Evolutionary conservation across 1,140 invertebrate species (phyloP).

Genomic region (Diachasmimorpha longicaudata): DNA sequence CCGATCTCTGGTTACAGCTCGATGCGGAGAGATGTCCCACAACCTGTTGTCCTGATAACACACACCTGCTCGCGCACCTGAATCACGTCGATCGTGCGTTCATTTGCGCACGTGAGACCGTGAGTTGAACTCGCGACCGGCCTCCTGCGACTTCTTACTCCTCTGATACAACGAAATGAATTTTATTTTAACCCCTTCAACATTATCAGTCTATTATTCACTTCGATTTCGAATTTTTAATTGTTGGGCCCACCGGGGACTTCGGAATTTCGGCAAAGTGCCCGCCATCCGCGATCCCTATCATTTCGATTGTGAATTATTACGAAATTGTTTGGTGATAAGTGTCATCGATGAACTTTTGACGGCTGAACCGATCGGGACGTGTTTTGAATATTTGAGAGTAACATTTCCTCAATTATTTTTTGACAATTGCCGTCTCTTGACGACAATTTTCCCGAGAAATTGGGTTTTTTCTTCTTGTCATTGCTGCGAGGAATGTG

Average conservation of each 20-base stretch:
- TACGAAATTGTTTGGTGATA: too few relatives aligned
- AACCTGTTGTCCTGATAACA: conserved; percentile 42
- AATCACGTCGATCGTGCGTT: conserved; percentile 44
- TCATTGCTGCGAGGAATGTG: neutral
- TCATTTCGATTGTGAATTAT: too few relatives aligned
- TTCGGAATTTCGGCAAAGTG: too few relatives aligned
- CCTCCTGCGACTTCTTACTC: conserved; percentile 36
- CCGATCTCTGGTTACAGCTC: neutral
- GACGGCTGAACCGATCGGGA: neutral
- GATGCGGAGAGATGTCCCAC: neutral
- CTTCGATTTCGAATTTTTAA: neutral
- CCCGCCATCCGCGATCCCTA: too few relatives aligned
- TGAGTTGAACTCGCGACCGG: neutral
- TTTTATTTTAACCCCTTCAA: conserved; percentile 48
- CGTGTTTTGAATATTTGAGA: too few relatives aligned
- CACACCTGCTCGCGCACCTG: conserved; percentile 51
- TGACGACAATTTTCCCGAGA: neutral
- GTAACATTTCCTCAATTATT: neutral
- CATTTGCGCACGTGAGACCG: conserved; percentile 41
- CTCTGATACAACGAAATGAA: conserved; percentile 37
- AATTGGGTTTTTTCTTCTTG: neutral
- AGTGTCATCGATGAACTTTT: neutral
- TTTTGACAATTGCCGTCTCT: neutral
- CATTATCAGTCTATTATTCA: conserved; percentile 22
- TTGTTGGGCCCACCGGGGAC: neutral